A percentile compares a stretch with the other conserved stretches of the same genome.
Evolutionary conservation across 2,888 invertebrate genomes (phyloP).

Genomic region (Melangyna quadrimaculata): DNA sequence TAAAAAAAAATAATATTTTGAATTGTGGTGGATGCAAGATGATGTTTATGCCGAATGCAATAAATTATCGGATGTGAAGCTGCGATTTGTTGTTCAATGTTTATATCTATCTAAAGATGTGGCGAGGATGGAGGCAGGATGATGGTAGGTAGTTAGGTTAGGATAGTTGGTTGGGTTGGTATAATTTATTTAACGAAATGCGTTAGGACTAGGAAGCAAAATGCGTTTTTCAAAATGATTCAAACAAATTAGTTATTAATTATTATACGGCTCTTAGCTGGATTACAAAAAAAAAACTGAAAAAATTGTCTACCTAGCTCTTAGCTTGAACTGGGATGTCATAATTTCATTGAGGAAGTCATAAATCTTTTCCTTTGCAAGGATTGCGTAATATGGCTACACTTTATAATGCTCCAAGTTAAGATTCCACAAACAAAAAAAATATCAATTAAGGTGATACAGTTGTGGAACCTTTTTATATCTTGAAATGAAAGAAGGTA

Average conservation of each 20-base stretch:
- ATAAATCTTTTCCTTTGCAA: neutral
- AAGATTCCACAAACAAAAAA: neutral
- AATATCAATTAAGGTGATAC: neutral
- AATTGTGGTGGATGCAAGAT: slow-evolving; percentile 63
- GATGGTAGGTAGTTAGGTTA: neutral
- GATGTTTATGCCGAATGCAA: slow-evolving; percentile 67
- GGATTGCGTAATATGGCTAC: neutral
- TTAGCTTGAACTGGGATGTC: neutral
- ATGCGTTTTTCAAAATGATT: slow-evolving; percentile 36
- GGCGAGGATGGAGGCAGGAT: neutral
- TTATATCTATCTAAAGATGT: neutral
- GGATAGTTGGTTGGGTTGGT: neutral
- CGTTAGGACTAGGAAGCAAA: slow-evolving; percentile 53
- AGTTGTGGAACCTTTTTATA: no score
- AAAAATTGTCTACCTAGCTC: no score
- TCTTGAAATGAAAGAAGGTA: no score
- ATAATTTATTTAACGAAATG: slow-evolving; percentile 52
- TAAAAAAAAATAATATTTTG: slow-evolving; percentile 57
- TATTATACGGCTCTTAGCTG: neutral
- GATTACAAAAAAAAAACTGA: neutral
- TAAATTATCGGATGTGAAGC: slow-evolving; percentile 68
- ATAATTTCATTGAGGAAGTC: neutral
- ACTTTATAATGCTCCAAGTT: neutral
- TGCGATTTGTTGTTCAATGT: slow-evolving; percentile 62
- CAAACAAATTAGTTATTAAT: slow-evolving; percentile 53